These are phyloP conservation scores for Ctenopoma kingsleyae DNA, from an alignment of 2,797 vertebrate genomes.

Conservation along the genomic window DNA sequence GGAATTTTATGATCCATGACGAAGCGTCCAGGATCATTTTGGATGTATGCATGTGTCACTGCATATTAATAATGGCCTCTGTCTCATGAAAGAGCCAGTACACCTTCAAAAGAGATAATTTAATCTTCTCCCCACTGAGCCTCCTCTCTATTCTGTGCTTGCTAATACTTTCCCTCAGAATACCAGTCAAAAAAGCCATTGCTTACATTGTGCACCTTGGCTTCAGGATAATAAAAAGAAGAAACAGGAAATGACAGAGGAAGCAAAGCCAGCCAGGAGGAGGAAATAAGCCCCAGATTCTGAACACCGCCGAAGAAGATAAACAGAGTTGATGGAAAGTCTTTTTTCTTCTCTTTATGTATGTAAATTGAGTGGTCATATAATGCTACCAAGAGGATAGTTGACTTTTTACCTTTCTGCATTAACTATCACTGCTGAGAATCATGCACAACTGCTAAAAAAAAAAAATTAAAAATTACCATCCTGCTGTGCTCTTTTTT, in stretches of 20 bases:
- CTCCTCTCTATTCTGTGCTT: constrained; percentile 55
- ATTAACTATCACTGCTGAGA: constrained; percentile 36
- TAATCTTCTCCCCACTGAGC: constrained; percentile 77
- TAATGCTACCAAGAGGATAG: constrained; percentile 27
- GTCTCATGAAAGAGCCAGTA: constrained; percentile 75
- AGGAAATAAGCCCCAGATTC: constrained; percentile 64
- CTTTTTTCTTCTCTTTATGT: constrained; percentile 46
- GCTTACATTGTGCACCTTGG: constrained; percentile 65
- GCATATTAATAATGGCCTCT: constrained; percentile 85
- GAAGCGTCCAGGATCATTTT: constrained; percentile 81
- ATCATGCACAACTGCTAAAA: constrained; percentile 30
- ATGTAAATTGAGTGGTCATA: constrained; percentile 54
- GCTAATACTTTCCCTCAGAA: constrained; percentile 70
- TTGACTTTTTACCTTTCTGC: constrained; percentile 47
- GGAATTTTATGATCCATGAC: constrained; percentile 87
- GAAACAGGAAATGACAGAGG: constrained; percentile 67
- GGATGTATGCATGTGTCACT: constrained; percentile 84
- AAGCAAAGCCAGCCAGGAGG: constrained; percentile 48
- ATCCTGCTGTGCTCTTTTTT: constrained; percentile 41
- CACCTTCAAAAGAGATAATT: constrained; percentile 82
- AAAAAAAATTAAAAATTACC: constrained; percentile 56
- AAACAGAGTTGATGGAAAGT: constrained; percentile 51
- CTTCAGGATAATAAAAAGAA: constrained; percentile 60
- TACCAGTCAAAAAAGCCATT: constrained; percentile 62
- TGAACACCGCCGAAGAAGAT: constrained; percentile 54